Conservation (phyloP, 1,140 invertebrate genomes). For the Manduca sexta region DNA sequence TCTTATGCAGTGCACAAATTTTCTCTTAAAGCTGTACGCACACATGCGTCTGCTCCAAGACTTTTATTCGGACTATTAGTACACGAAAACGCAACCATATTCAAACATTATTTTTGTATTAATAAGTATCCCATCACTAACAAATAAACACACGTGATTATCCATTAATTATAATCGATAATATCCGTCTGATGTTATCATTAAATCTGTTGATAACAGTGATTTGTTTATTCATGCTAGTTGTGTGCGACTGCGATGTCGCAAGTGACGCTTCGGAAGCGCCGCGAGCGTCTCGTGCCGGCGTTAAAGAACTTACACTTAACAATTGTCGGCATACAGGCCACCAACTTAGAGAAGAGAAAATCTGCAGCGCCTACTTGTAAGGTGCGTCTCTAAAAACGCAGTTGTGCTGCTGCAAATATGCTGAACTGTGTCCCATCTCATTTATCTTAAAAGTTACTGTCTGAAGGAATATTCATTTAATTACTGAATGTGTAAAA, state of each 20-base stretch:
- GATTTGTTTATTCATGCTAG: background rate
- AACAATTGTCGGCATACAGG: conserved; percentile 36
- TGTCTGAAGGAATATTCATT: too few species aligned
- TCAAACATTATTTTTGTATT: background rate
- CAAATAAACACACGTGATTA: background rate
- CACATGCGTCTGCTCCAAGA: conserved; percentile 4
- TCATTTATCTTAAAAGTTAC: too few species aligned
- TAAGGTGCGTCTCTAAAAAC: conserved; percentile 21
- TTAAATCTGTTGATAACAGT: background rate
- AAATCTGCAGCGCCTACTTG: conserved; percentile 23
- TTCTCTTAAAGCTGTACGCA: too few species aligned
- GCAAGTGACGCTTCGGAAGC: background rate
- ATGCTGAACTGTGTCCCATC: too few species aligned
- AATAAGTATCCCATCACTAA: background rate
- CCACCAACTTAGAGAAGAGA: conserved; percentile 18
- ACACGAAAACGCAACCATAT: too few species aligned
- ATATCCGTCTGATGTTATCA: background rate
- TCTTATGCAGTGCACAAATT: too few species aligned
- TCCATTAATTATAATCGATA: conserved; percentile 8
- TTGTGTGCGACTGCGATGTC: background rate
- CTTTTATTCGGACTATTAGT: background rate
- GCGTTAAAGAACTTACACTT: conserved; percentile 16
- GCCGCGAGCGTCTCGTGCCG: conserved; percentile 16
- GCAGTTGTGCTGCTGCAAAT: too few species aligned
- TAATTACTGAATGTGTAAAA: too few species aligned